Base-by-base conservation (phyloP, 2,888 invertebrate species). In the Clostera curtula region DNA sequence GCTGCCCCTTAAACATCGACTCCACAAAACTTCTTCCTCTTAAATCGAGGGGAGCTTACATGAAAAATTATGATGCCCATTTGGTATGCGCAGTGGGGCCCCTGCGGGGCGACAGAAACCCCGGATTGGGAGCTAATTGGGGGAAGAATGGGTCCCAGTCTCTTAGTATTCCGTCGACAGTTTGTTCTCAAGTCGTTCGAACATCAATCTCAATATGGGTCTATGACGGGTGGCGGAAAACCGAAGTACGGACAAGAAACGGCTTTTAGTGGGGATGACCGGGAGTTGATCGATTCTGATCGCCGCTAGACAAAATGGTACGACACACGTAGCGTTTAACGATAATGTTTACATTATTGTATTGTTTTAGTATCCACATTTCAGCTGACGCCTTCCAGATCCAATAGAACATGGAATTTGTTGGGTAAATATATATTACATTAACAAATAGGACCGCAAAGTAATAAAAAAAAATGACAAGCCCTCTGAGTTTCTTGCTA, bases 151-250 rank as follows among this genome's bases (percentile, higher is more conserved):
- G 73, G 50, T 43, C 46, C 40, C 52, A 59, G 52, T 62, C 65
- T 62, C 63, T 80, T 82, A 77, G 79, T 82, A 82, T 82, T 80
- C 82, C 59, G 68, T 49, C 48, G 58, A 61, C 29, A 56, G 53
- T 55, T 47, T 58, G 47, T 51, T 57, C 58, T 54, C 52, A 53
- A 23, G 9, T 23, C 23, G 60, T 59, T 59, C 69, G 72, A 65
- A 70, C 79, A 82, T 82, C 82, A 82, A 82, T 82, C 80, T 82
- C 80, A 82, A 80, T 82, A 77, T 67, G 62, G 57, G 47, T 56
- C 64, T 69, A 72, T 80, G 82, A 80, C 82, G 76, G 65, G 56
- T 47, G 58, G 59, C 74, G 76, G 79, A 71, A 75, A 72, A 60
- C 64, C 66, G 49, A 49, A 47, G 47, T 49, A 52, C 57, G 60